Percentiles rank a stretch among this genome's conserved stretches.
These are phyloP conservation scores for Periophthalmodon schlosseri DNA, from an alignment of 2,113 vertebrate species.

Conservation along the genomic window DNA sequence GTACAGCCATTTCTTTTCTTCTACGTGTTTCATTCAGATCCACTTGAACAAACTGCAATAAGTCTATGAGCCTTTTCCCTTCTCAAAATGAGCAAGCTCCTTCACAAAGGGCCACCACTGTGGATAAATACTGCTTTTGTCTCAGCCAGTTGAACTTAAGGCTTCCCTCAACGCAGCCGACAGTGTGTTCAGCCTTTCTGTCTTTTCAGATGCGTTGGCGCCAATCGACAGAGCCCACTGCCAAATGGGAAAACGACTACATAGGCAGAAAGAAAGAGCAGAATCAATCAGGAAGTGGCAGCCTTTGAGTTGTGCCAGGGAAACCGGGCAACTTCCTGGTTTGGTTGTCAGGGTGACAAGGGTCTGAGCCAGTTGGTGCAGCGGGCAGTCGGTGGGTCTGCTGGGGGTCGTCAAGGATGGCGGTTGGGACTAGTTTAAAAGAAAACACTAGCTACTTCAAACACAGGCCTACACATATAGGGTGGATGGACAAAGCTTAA, in stretches of 20 bases:
- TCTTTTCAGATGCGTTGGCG: conserved; percentile 56
- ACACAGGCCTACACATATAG: not conserved
- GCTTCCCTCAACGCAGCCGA: conserved; percentile 50
- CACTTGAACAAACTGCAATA: conserved; percentile 56
- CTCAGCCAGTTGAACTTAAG: conserved; percentile 65
- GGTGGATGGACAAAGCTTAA: not conserved
- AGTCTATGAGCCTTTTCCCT: conserved; percentile 58
- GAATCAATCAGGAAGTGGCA: conserved; percentile 77
- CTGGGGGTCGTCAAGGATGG: conserved; percentile 24
- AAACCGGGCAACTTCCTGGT: conserved; percentile 76
- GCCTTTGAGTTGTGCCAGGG: conserved; percentile 71
- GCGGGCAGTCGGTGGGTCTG: conserved; percentile 49
- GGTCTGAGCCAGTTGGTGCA: conserved; percentile 68
- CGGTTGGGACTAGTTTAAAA: conserved; percentile 63
- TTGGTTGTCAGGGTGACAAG: conserved; percentile 68
- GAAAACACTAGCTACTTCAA: conserved; percentile 35
- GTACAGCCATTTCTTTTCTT: conserved; percentile 35
- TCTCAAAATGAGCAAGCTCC: conserved; percentile 65
- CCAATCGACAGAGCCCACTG: conserved; percentile 42
- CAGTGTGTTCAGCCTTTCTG: conserved; percentile 56
- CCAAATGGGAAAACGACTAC: conserved; percentile 65
- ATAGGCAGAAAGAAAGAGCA: conserved; percentile 60
- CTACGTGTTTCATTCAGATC: conserved; percentile 37
- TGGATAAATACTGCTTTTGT: conserved; percentile 68
- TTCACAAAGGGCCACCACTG: conserved; percentile 53